Conservation (phyloP, 1,140 invertebrate species). For the Stegodyphus mimosarum region DNA sequence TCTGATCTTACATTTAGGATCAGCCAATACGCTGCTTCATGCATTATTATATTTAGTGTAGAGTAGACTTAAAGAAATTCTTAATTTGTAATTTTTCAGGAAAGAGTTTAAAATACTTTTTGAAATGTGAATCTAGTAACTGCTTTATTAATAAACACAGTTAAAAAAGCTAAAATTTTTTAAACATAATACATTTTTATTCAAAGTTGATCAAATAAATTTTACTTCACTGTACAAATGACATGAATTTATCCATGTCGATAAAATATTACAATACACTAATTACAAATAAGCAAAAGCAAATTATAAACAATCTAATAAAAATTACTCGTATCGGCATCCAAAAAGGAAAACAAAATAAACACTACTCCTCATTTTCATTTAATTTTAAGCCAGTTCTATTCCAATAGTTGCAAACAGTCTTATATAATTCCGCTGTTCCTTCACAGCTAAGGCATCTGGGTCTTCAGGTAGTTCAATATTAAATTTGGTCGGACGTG, state of each 20-base stretch:
- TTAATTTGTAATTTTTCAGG: no score
- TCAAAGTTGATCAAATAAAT: conserved; percentile 56
- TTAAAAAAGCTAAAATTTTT: background rate
- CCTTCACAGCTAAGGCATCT: conserved; percentile 53
- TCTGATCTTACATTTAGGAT: no score
- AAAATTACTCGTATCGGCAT: conserved; percentile 20
- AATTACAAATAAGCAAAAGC: conserved; percentile 51
- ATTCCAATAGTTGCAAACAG: no score
- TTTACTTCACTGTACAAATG: conserved; percentile 56
- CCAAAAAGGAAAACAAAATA: conserved; percentile 18
- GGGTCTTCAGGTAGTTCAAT: conserved; percentile 4
- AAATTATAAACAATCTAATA: conserved; percentile 31
- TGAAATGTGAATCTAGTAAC: no score
- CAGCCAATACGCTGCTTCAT: no score
- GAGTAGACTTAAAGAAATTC: no score
- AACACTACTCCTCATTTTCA: conserved; percentile 11
- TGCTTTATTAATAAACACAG: no score
- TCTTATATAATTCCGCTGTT: no score
- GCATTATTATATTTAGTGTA: no score
- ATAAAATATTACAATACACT: conserved; percentile 52
- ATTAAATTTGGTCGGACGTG: conserved; percentile 63
- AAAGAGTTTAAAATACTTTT: no score
- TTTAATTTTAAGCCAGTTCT: no score
- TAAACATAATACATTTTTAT: conserved; percentile 20
- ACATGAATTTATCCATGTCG: background rate